These are phyloP conservation scores for Sula dactylatra DNA, from an alignment of 2,113 vertebrate species.

Conservation along the genomic window DNA sequence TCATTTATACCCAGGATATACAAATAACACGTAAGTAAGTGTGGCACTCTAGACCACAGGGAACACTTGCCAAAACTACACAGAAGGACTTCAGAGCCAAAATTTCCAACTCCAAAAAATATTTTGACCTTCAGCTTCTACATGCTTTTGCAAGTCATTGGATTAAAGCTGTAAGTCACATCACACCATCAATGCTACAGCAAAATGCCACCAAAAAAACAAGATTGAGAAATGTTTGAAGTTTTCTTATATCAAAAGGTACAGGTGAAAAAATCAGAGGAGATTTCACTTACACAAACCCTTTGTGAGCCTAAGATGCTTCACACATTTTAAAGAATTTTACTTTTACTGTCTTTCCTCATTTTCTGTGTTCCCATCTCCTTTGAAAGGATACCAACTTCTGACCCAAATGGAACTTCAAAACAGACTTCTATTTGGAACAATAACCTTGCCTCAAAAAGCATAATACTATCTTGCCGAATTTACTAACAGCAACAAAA, in stretches of 20 bases:
- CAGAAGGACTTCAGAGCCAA: background rate
- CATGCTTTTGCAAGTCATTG: background rate
- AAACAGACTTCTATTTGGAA: conserved; percentile 27
- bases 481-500: conserved; percentile 47
- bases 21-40: background rate
- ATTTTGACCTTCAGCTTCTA: background rate
- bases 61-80: background rate
- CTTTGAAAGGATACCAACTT: background rate
- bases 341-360: background rate
- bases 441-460: conserved; percentile 21
- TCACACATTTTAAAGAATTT: background rate
- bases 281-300: background rate
- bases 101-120: background rate
- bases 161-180: background rate
- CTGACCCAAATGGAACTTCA: conserved; percentile 6
- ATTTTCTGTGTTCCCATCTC: background rate
- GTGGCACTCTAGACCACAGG: background rate
- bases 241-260: background rate
- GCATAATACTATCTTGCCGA: conserved; percentile 13
- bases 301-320: background rate
- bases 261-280: background rate
- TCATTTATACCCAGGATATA: background rate
- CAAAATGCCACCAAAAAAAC: background rate
- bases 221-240: background rate
- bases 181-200: background rate